These are phyloP conservation scores for Larimichthys crocea DNA, from an alignment of 2,113 vertebrate genomes.

Conservation along the genomic window DNA sequence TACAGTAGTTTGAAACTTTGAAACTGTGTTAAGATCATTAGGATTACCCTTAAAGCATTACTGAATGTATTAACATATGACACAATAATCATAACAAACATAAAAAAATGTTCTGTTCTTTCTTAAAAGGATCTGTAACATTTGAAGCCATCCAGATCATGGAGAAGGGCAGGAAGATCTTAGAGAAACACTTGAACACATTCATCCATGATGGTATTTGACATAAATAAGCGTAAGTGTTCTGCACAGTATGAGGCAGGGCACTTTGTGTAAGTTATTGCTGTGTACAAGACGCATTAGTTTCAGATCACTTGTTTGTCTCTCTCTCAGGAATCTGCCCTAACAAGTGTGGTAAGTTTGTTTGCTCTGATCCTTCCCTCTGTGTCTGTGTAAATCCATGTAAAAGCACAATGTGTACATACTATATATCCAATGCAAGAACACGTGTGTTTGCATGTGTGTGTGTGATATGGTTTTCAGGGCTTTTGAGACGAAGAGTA, in stretches of 20 bases:
- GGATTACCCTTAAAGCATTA: background rate
- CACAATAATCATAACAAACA: background rate
- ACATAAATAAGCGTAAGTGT: slow-evolving; percentile 4
- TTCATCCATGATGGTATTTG: slow-evolving; percentile 74
- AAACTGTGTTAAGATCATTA: background rate
- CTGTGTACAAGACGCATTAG: slow-evolving; percentile 15
- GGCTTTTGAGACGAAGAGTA: slow-evolving; percentile 78
- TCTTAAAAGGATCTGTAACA: slow-evolving; percentile 55
- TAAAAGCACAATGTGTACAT: slow-evolving; percentile 5
- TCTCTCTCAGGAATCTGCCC: slow-evolving; percentile 80
- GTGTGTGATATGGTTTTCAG: slow-evolving; percentile 57
- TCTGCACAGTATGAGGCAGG: slow-evolving; percentile 20
- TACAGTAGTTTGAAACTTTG: background rate
- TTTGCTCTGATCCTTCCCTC: background rate
- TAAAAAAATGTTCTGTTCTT: background rate
- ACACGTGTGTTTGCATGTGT: slow-evolving; percentile 13
- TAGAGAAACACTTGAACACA: slow-evolving; percentile 76
- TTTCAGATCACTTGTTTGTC: slow-evolving; percentile 36
- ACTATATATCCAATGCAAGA: background rate
- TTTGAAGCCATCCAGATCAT: slow-evolving; percentile 73
- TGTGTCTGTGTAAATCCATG: slow-evolving; percentile 16
- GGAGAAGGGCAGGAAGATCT: slow-evolving; percentile 76
- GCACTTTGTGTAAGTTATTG: slow-evolving; percentile 13
- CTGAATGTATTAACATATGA: background rate
- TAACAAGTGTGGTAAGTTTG: slow-evolving; percentile 82